Evolutionary conservation across 2,113 vertebrate species (phyloP), one percentile per base, ranked within the genome.

Genomic region (Clarias magur): DNA sequence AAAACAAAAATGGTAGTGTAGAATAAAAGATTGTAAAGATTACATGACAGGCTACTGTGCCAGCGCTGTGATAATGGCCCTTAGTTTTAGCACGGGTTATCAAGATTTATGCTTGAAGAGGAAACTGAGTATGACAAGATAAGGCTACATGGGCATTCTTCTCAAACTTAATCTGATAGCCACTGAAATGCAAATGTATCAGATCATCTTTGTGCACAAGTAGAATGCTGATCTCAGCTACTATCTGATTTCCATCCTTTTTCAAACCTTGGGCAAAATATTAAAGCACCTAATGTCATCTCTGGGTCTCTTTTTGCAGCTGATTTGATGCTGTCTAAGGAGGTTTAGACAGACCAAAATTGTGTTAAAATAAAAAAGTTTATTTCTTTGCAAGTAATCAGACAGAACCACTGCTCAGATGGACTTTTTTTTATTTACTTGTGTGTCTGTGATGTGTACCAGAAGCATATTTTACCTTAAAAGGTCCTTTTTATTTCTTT

Each of bases 121-220:
- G 57, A 80, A 25, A 80, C 48, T 57, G 27, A 54, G 62, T 34
- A 2, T 68, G 62, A n/a, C 4, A 25, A 90, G 89, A 88, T 90
- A 88, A 90, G 30, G 25, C 42, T 30, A 21, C 23, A 60, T 30
- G 75, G 42, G 42, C 23, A 3, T 53, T 38, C 30, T 75, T 70
- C 30, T 62, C 13, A 81, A 34, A 34, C n/a, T 5, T 2, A 9
- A 76, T 79, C 80, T 88, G 87, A 86, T 90, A 88, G 60, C 8
- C 38, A 79, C 1, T 63, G 75, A 27, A 23, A 70, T 80, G 65
- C 65, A 68, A 78, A 23, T n/a, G 12, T 59, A 86, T 90, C 81
- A 83, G 86, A 90, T 86, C 81, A 75, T 65, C 4, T 63, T 16
- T 34, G 5, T 54, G 42, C 67, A 73, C 23, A 10, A 59, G 62